Evolutionary conservation across 1,140 invertebrate species (phyloP), one percentile per base, ranked within the genome.

Genomic region (Coenobita brevimanus): DNA sequence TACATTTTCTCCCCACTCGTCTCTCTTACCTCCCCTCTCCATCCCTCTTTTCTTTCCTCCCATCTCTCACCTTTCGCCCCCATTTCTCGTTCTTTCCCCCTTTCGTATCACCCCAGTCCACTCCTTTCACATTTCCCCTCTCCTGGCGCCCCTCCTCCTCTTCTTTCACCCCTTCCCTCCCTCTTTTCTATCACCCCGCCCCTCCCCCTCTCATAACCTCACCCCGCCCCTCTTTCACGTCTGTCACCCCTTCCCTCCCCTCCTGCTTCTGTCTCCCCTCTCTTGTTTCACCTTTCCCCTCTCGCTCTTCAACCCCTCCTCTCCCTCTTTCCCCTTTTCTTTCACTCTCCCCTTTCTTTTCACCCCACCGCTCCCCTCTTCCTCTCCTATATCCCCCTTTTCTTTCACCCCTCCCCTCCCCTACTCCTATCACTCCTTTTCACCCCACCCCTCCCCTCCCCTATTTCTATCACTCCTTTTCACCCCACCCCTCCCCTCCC

Each of bases 331-430:
- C 62, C n/a, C 62, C n/a, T n/a, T 67, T n/a, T 67, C 62, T 67
- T n/a, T 67, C 62, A 10, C 62, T 67, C 62, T 67, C 62, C n/a
- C 62, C n/a, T n/a, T 67, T n/a, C n/a, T n/a, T 67, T n/a, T 67
- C 62, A 10, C 62, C n/a, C 62, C n/a, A 6, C n/a, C 62, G 6
- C 62, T 67, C 62, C n/a, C n/a, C n/a, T n/a, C n/a, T n/a, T 67
- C 62, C n/a, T n/a, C 30, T n/a, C n/a, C 62, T 67, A 6, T 67
- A 6, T 67, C 62, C n/a, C 62, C n/a, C 62, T 67, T n/a, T 67
- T n/a, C 10, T n/a, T 67, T n/a, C n/a, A 6, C n/a, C 62, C n/a
- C 62, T 67, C 62, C n/a, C 62, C n/a, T n/a, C n/a, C 62, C n/a
- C 24, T 67, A 6, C n/a, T n/a, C n/a, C n/a, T n/a, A 10, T n/a